Conservation (phyloP, 2,113 vertebrate genomes). For the Hassar affinis region DNA sequence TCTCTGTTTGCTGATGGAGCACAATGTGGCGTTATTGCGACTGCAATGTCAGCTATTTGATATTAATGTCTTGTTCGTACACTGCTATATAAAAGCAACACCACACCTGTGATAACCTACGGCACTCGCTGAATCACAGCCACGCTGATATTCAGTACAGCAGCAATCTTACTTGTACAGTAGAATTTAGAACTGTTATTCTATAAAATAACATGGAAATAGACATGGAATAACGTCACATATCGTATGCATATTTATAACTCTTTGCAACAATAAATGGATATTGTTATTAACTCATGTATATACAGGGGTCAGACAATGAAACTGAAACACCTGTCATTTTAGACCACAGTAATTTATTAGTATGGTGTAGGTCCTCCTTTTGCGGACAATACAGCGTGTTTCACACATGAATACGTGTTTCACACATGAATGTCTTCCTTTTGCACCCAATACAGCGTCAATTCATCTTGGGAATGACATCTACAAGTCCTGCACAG, state of each 20-base stretch:
- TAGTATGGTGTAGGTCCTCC: too few relatives aligned
- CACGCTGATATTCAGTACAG: neutral
- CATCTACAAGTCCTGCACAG: too few relatives aligned
- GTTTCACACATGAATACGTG: too few relatives aligned
- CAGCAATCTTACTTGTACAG: too few relatives aligned
- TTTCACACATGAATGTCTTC: too few relatives aligned
- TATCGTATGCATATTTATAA: neutral
- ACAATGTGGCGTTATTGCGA: neutral
- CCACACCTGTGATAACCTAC: neutral
- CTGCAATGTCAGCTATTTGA: neutral
- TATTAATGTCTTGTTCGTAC: neutral
- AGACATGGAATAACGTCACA: neutral
- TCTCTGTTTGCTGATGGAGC: neutral
- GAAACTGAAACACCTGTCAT: too few relatives aligned
- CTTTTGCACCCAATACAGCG: too few relatives aligned
- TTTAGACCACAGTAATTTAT: too few relatives aligned
- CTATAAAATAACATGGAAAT: neutral
- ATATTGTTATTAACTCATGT: too few relatives aligned
- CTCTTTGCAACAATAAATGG: neutral
- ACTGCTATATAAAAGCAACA: neutral
- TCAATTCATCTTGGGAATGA: too few relatives aligned
- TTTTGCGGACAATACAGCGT: too few relatives aligned
- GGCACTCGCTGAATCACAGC: neutral
- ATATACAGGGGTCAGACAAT: too few relatives aligned
- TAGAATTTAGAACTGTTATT: neutral